Evolutionary conservation across 2,888 invertebrate genomes (phyloP).

Genomic region (Pycnomerus fuliginosus): DNA sequence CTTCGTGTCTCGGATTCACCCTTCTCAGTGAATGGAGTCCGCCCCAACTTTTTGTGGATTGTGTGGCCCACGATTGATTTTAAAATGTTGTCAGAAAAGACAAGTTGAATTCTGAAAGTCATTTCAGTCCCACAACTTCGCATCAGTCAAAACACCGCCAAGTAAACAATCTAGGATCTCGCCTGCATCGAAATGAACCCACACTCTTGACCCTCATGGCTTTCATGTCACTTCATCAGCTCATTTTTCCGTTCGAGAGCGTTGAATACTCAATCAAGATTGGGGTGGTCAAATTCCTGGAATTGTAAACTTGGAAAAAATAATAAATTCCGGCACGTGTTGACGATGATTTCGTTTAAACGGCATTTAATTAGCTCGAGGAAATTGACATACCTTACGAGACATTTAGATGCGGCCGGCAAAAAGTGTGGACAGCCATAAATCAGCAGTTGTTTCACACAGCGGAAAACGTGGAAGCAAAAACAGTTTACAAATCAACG

Average conservation of each 20-base stretch:
- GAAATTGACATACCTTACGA: constrained; percentile 19
- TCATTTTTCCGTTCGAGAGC: constrained; percentile 32
- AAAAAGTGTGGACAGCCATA: constrained; percentile 31
- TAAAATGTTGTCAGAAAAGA: constrained; percentile 9
- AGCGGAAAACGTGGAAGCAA: constrained; percentile 32
- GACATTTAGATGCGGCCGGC: constrained; percentile 15
- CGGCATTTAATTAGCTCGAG: constrained; percentile 26
- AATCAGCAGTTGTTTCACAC: constrained; percentile 33
- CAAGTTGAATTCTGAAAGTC: constrained; percentile 27
- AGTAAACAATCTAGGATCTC: constrained; percentile 39
- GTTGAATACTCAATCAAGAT: constrained; percentile 41
- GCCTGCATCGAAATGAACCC: constrained; percentile 33
- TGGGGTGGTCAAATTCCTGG: constrained; percentile 35
- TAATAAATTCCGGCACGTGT: too few relatives aligned
- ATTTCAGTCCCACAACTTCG: constrained; percentile 28
- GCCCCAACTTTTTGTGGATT: too few relatives aligned
- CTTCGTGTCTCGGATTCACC: too few relatives aligned
- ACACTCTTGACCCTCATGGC: constrained; percentile 44
- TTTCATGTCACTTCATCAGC: constrained; percentile 47
- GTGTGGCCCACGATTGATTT: constrained; percentile 4
- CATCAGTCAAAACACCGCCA: constrained; percentile 36
- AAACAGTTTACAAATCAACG: constrained; percentile 49
- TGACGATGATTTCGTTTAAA: too few relatives aligned
- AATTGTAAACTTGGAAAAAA: too few relatives aligned
- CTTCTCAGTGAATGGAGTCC: too few relatives aligned